These are phyloP conservation scores for Lottia gigantea DNA, from an alignment of 2,888 invertebrate species.

Conservation along the genomic window DNA sequence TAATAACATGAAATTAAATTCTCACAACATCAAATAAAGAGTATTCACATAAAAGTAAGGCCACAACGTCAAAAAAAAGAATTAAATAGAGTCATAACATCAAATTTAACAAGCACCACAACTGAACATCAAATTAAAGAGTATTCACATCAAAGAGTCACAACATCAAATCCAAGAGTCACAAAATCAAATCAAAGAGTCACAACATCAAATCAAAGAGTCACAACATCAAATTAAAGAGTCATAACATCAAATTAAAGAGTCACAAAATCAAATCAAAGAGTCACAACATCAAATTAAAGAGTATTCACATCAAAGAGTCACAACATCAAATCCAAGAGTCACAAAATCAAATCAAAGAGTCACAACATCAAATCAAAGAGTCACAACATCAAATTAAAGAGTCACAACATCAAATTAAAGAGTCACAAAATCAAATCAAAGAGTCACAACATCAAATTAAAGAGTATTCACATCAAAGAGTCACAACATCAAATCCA, in stretches of 20 bases:
- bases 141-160: neutral
- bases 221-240: neutral
- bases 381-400: neutral
- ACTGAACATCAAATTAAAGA: neutral
- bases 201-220: neutral
- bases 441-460: neutral
- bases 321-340: no score
- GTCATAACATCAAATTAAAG: neutral
- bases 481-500: no score
- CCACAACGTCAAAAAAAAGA: no score
- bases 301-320: no score
- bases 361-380: neutral
- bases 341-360: constrained; percentile 1
- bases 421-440: neutral
- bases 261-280: neutral
- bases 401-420: neutral
- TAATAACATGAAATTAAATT: no score
- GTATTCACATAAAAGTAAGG: no score
- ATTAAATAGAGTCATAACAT: neutral
- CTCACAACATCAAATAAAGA: no score
- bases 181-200: neutral
- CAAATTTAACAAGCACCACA: neutral
- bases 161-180: neutral
- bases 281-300: neutral
- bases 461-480: no score